A percentile compares a stretch with the other conserved stretches of the same genome.
phyloP scores from a whole-genome alignment of 1,140 invertebrate genomes.

The Tetragonula clypearis region DNA sequence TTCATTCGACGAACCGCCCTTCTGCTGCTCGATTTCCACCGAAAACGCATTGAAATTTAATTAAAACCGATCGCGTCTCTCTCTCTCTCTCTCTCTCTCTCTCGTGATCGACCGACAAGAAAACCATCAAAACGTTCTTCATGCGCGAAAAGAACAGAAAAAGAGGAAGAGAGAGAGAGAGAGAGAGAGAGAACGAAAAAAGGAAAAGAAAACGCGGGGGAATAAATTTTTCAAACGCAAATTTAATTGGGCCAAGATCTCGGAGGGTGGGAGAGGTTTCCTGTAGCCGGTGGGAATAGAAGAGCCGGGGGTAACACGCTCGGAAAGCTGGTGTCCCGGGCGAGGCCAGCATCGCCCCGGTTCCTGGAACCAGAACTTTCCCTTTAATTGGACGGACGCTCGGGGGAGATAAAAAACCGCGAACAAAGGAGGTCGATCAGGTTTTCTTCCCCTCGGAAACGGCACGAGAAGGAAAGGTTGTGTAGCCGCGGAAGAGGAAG shows the following conservation, averaged over 20 bases:
- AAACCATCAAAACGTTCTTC: not conserved
- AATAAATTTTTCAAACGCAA: slow-evolving; percentile 13
- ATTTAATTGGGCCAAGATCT: slow-evolving; percentile 26
- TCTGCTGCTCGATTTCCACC: not conserved
- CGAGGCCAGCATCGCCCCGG: slow-evolving; percentile 19
- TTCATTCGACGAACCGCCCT: not conserved
- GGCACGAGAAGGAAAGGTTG: not conserved
- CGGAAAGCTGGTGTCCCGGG: not conserved
- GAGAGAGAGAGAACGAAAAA: too few relatives aligned
- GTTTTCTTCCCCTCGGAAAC: slow-evolving; percentile 35
- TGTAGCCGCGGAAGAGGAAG: not conserved
- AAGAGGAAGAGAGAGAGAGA: too few relatives aligned
- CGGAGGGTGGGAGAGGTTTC: not conserved
- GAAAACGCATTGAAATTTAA: slow-evolving; percentile 5
- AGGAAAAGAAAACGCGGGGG: not conserved
- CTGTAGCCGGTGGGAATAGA: not conserved
- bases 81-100: too few relatives aligned
- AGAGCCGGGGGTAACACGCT: slow-evolving; percentile 10
- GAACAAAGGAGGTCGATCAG: slow-evolving; percentile 60
- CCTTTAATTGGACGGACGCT: slow-evolving; percentile 59
- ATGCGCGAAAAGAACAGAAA: not conserved
- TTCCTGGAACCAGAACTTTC: slow-evolving; percentile 43
- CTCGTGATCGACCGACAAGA: not conserved
- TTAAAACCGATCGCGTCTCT: not conserved
- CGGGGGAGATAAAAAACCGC: slow-evolving; percentile 52